Conservation (phyloP, 2,113 vertebrate genomes). For the Tyto alba region DNA sequence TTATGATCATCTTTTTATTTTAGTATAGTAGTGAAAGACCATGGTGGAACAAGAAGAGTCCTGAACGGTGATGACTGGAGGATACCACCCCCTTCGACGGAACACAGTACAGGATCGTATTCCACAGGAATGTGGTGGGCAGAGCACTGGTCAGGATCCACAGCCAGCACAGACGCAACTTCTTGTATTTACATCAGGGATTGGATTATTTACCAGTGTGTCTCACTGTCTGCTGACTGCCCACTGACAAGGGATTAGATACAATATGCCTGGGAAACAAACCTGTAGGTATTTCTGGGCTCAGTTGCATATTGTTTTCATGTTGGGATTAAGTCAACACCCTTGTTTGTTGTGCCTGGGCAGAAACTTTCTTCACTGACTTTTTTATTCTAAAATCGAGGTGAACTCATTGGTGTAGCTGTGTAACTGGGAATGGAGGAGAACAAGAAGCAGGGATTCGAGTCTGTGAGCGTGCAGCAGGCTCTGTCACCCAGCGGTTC, state of each 20-base stretch:
- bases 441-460: neutral
- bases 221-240: neutral
- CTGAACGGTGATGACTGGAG: neutral
- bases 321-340: neutral
- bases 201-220: neutral
- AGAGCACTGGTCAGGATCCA: neutral
- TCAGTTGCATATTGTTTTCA: neutral
- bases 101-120: neutral
- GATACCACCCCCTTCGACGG: neutral
- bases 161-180: neutral
- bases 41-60: neutral
- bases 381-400: neutral
- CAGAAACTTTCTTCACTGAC: neutral
- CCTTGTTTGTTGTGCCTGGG: rapidly evolving
- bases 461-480: neutral
- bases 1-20: neutral
- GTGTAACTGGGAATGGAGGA: neutral
- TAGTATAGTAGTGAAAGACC: neutral
- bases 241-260: neutral
- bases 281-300: neutral
- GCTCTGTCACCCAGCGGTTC: rapidly evolving
- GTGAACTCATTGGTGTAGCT: neutral
- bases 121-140: neutral
- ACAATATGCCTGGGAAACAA: neutral
- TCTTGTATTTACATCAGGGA: neutral